phyloP scores from a whole-genome alignment of 2,797 vertebrate genomes.

The Emys orbicularis region DNA sequence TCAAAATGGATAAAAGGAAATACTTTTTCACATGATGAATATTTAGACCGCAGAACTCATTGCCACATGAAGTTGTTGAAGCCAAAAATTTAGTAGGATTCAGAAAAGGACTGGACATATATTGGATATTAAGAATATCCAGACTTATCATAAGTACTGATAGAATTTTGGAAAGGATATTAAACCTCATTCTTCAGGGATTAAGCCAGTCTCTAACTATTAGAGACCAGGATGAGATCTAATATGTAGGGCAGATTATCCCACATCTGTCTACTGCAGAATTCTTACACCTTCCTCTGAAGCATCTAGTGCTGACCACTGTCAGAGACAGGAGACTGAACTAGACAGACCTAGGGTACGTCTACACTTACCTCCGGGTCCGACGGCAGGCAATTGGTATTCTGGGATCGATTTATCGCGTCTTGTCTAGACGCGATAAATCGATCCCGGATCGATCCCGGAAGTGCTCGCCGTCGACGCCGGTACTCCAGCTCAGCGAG shows the following conservation, averaged over 20 bases:
- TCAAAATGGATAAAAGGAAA: background rate
- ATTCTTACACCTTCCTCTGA: background rate
- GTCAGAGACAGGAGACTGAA: background rate
- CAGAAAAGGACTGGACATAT: background rate
- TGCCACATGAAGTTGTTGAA: fast-evolving
- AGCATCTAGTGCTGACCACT: fast-evolving
- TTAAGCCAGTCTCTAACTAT: background rate
- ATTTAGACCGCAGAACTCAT: background rate
- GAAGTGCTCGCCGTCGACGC: no score
- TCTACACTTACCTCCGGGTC: no score
- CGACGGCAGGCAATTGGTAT: no score
- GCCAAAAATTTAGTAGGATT: fast-evolving
- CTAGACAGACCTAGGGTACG: fast-evolving
- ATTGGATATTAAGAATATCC: background rate
- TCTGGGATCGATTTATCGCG: no score
- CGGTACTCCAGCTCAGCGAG: no score
- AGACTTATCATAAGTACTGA: background rate
- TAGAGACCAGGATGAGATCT: background rate
- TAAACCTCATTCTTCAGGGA: background rate
- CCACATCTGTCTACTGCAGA: fast-evolving
- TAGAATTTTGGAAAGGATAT: background rate
- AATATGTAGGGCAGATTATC: background rate
- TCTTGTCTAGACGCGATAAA: no score
- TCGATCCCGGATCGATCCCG: no score
- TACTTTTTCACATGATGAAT: background rate